Percentiles rank a stretch among this genome's conserved stretches.
Conservation (phyloP, 2,888 invertebrate genomes). For the Oscheius sp. region DNA sequence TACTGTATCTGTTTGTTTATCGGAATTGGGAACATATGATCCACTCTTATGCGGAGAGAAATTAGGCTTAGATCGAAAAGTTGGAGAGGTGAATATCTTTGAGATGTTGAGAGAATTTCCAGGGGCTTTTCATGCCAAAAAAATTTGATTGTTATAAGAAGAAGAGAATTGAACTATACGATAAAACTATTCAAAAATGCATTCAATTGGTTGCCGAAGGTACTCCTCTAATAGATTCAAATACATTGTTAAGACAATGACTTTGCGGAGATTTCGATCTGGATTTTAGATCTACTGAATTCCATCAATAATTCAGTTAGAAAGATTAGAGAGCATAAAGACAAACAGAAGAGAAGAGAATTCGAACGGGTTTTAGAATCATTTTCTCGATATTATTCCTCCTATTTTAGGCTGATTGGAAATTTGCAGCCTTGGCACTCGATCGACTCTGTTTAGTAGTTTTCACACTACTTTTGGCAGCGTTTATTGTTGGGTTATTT, state of each 20-base stretch:
- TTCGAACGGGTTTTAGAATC: background rate
- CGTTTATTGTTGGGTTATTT: conserved; percentile 12
- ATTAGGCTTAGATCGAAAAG: conserved; percentile 42
- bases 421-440: conserved; percentile 57
- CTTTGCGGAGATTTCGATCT: background rate
- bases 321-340: conserved; percentile 2
- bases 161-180: conserved; percentile 1
- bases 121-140: conserved; percentile 16
- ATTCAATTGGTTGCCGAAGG: background rate
- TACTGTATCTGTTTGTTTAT: conserved; percentile 19
- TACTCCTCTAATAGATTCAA: background rate
- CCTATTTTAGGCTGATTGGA: conserved; percentile 52
- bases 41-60: conserved; percentile 34
- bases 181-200: conserved; percentile 19
- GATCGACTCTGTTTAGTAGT: conserved; percentile 53
- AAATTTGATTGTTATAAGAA: conserved; percentile 22
- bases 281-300: conserved; percentile 11
- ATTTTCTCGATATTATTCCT: background rate
- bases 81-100: conserved; percentile 37
- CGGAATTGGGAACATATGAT: conserved; percentile 13
- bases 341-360: background rate
- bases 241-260: background rate
- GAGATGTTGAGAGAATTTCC: background rate
- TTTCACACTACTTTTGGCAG: conserved; percentile 41
- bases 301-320: conserved; percentile 14